Evolutionary conservation across 2,888 invertebrate species (phyloP), one percentile per base, ranked within the genome.

Genomic region (Sesia bembeciformis): DNA sequence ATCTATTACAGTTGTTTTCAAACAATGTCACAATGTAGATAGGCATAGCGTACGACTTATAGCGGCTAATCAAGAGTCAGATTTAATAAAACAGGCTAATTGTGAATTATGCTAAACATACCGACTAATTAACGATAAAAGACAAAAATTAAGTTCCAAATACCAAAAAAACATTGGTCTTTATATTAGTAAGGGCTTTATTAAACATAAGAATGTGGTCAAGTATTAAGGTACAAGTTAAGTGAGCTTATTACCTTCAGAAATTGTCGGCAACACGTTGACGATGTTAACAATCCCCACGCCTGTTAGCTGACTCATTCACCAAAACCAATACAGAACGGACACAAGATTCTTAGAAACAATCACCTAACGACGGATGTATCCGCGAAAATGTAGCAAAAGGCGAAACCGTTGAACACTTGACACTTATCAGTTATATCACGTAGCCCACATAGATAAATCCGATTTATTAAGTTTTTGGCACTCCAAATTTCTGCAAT

Each of bases 301-400:
- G 81, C 85, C 83, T 76, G 87, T 82, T 82, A 87, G 74, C 74
- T 88, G 89, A 89, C 87, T 89, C 89, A 89, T 89, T 88, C 88
- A 88, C 85, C 72, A 81, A 82, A 83, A 80, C 74, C 74, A 78
- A 71, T 66, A 57, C 64, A 59, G 70, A 59, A 70, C 68, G 60
- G 67, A 62, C 64, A 73, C 72, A 71, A 68, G 60, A 73, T 72
- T 78, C 77, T 72, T 70, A 69, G 79, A 74, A 79, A 82, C 65
- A 69, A 70, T 70, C 67, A 66, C 58, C 56, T 56, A 65, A 65
- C 65, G 67, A 40, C 40, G 75, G 68, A 64, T 66, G 65, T 67
- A 66, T 64, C 62, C 66, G 67, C 62, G 53, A 66, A 68, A 69
- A 63, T 56, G 65, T 70, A 71, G 70, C 68, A 70, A 65, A 70